These are phyloP conservation scores for Neolamprologus ventralis DNA, from an alignment of 2,113 vertebrate species.

Conservation along the genomic window DNA sequence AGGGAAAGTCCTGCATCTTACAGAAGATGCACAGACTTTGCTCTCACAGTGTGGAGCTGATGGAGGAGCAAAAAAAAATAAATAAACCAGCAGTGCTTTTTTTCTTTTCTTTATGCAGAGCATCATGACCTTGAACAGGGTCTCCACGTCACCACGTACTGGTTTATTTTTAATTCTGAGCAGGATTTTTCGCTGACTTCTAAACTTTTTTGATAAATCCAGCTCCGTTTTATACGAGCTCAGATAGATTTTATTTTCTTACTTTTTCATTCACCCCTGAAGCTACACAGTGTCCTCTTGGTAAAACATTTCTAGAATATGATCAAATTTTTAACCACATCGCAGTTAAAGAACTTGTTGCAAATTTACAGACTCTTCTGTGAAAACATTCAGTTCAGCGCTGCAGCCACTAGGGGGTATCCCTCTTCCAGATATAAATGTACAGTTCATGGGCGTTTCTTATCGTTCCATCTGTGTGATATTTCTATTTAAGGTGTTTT, in stretches of 20 bases:
- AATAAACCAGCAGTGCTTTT: not conserved
- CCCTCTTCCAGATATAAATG: not conserved
- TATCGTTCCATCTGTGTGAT: not conserved
- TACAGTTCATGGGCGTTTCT: not conserved
- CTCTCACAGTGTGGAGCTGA: not conserved
- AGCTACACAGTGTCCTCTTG: not conserved
- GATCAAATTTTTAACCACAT: not conserved
- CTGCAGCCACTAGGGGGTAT: conserved; percentile 30
- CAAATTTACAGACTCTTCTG: not conserved
- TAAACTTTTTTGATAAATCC: not conserved
- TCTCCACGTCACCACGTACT: not conserved
- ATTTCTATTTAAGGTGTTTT: not conserved
- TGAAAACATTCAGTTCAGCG: not conserved
- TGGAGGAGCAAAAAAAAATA: not conserved
- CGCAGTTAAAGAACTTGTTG: not conserved
- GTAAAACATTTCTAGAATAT: not conserved
- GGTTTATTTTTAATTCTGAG: not conserved
- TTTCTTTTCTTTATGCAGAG: not conserved
- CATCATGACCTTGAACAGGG: not conserved
- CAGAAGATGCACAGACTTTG: not conserved
- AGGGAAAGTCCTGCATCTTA: not conserved
- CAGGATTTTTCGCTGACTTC: not conserved
- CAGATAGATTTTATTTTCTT: not conserved
- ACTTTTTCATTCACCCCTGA: not conserved
- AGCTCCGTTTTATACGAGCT: not conserved